Evolutionary conservation across 2,113 vertebrate species (phyloP).

Genomic region (Cyanoliseus patagonus): DNA sequence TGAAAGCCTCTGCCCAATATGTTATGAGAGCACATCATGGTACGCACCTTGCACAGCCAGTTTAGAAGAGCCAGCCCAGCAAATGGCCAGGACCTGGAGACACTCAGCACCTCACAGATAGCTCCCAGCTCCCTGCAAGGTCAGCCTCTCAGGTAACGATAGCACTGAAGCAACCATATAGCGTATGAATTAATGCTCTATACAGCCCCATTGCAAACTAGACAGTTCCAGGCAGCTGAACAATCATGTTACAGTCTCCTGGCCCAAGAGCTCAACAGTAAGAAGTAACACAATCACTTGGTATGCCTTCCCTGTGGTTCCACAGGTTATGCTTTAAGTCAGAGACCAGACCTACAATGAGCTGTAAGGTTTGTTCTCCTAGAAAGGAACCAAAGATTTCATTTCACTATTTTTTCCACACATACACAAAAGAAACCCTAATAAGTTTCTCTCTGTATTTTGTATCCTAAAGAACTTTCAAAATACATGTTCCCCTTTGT

Average conservation of each 20-base stretch:
- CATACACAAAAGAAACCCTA: neutral
- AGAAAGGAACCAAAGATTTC: neutral
- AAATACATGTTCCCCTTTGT: neutral
- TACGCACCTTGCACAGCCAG: rapidly evolving
- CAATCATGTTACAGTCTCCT: neutral
- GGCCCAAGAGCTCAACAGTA: neutral
- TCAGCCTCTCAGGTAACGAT: neutral
- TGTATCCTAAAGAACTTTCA: neutral
- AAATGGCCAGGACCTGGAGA: neutral
- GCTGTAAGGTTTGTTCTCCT: neutral
- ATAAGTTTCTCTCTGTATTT: neutral
- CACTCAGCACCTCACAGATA: neutral
- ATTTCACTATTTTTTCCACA: neutral
- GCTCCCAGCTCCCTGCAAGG: neutral
- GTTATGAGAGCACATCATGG: rapidly evolving
- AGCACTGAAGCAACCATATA: neutral
- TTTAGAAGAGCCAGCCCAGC: neutral
- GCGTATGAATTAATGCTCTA: neutral
- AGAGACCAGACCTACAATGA: neutral
- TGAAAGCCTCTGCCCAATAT: neutral
- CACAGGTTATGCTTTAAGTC: neutral
- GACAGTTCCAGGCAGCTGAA: neutral
- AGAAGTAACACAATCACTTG: neutral
- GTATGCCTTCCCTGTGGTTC: neutral
- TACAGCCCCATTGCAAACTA: neutral